Evolutionary conservation across 2,797 vertebrate genomes (phyloP), one percentile per base, ranked within the genome.

Genomic region (Sarcophilus harrisii): DNA sequence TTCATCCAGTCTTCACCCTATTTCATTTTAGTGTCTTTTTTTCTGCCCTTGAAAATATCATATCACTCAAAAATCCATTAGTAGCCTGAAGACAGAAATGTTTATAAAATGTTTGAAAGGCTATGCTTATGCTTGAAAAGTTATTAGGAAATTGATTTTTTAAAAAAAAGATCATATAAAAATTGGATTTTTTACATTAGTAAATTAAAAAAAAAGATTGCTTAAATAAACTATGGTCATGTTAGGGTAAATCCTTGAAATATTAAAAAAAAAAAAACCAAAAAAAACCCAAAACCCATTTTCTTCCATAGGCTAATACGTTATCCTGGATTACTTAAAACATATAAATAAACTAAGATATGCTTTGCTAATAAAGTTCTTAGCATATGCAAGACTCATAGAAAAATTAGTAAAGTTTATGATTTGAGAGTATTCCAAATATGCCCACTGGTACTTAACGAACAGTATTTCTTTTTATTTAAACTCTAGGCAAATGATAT

Each of bases 281-380:
- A 55, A 54, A 54, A 54, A 54, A 54, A 54, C 4, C 54, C 54
- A 54, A 55, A 32, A 16, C 4, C 13, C 12, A 62, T 29, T 14
- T 29, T 28, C 57, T 96, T 95, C 73, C 81, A 91, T 92, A 97
- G 92, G 94, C 92, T 92, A 27, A 62, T 66, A 66, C 90, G 73
- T 96, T 32, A 90, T 90, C 52, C 94, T 73, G 97, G 57, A 87
- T 95, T 94, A 30, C 73, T 95, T 57, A 91, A 92, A 93, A 96
- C 93, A 94, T 92, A 95, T 5, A 92, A 97, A 96, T 93, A 96
- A 92, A 10, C 93, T 94, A 93, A 57, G 94, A 96, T 96, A 96
- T 96, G 73, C 95, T 97, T 96, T 96, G 49, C 96, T 94, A 96
- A 94, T 97, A 97, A 98, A 96, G 96, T 98, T 29, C 91, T 93